Conservation (phyloP, 1,140 invertebrate genomes). For the Drosophila kikkawai region DNA sequence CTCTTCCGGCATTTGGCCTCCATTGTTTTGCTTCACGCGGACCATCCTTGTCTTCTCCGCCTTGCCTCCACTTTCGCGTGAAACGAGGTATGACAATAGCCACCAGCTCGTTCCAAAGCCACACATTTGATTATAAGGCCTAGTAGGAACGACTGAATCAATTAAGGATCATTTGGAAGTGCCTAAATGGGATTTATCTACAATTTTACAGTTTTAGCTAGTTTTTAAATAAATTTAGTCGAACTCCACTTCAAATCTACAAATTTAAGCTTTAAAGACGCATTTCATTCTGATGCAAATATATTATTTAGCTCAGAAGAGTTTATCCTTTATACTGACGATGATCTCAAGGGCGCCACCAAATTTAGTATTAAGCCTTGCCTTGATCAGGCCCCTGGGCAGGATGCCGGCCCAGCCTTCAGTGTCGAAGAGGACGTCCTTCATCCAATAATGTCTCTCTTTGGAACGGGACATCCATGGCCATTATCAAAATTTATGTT, state of each 20-base stretch:
- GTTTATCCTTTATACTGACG: conserved; percentile 13
- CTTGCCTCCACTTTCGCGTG: conserved; percentile 60
- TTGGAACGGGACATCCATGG: conserved; percentile 13
- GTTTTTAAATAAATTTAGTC: neutral
- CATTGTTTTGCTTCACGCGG: conserved; percentile 58
- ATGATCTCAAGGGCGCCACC: conserved; percentile 15
- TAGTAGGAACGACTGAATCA: neutral
- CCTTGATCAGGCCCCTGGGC: conserved; percentile 37
- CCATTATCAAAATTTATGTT: no score
- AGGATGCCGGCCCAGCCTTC: conserved; percentile 28
- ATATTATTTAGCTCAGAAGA: neutral
- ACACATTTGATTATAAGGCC: neutral
- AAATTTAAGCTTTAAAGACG: neutral
- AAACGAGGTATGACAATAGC: conserved; percentile 6
- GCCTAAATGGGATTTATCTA: neutral
- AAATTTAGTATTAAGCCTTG: neutral
- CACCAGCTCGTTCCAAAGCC: neutral
- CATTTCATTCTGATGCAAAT: neutral
- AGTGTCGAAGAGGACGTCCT: conserved; percentile 32
- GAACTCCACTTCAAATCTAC: neutral
- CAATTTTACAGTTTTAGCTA: neutral
- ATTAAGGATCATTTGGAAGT: neutral
- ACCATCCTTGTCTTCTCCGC: conserved; percentile 40
- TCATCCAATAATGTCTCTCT: conserved; percentile 37
- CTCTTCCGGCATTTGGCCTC: conserved; percentile 64